Percentiles rank a stretch among this genome's conserved stretches.
phyloP scores from a whole-genome alignment of 2,888 invertebrate genomes.

The Plemyria rubiginata region DNA sequence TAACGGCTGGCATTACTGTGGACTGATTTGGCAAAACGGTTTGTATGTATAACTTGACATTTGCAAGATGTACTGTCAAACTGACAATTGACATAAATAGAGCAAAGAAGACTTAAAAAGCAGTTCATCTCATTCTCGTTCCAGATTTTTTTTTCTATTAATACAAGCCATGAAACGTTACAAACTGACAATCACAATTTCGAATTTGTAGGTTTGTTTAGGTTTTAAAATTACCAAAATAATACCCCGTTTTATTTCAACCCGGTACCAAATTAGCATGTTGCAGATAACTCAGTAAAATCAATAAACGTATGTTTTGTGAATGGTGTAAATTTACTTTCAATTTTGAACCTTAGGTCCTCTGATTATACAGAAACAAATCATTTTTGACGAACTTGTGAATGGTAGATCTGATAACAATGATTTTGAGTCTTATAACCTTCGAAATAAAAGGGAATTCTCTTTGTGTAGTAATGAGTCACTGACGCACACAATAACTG shows the following conservation, averaged over 20 bases:
- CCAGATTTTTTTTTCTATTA: no score
- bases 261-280: conserved; percentile 14
- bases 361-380: background rate
- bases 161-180: no score
- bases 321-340: background rate
- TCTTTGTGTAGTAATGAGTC: conserved; percentile 9
- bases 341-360: background rate
- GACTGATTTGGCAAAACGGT: no score
- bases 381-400: background rate
- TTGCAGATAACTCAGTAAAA: conserved; percentile 11
- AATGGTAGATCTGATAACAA: background rate
- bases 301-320: background rate
- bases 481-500: conserved; percentile 40
- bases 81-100: no score
- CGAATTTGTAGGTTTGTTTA: no score
- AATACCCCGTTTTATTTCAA: conserved; percentile 10
- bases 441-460: background rate
- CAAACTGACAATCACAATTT: no score
- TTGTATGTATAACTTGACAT: no score
- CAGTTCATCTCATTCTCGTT: no score
- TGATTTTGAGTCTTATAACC: conserved; percentile 8
- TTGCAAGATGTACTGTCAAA: no score
- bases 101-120: no score
- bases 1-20: no score
- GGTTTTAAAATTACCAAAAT: conserved; percentile 4